Base-by-base conservation (phyloP, 2,797 vertebrate genomes). In the Muraenolepis orangiensis region DNA sequence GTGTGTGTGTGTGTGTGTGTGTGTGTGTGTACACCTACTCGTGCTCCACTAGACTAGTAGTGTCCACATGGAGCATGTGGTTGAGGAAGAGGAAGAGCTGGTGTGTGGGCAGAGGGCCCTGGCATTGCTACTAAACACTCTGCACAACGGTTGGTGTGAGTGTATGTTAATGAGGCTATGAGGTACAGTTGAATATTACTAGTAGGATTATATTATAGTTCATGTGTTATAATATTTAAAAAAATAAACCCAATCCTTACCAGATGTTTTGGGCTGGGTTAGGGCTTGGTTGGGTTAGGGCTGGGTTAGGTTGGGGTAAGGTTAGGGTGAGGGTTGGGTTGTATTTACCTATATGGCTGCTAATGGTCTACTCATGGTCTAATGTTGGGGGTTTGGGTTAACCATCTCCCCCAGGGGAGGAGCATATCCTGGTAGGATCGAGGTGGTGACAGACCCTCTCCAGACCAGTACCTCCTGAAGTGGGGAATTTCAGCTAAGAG, bases 1-100 rank as follows among this genome's bases (percentile, higher is more conserved):
- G 23, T 28, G 11, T 66, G 64, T 66, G 64, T 66, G 51, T 64
- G 57, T 66, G 64, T 66, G 4, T 66, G 64, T 66, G 64, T 66
- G 64, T 29, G 20, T 66, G 61, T 64, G 61, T 64, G 61, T 26
- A 5, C 23, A 64, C 26, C 26, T 64, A 64, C 42, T 18, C 1
- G 42, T 46, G 42, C 42, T 46, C 42, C 14, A 46, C n/a, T 46
- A 18, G 14, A 57, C 20, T 57, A 8, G 20, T 57, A 57, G 51
- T 6, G 51, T 57, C 23, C 42, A 51, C 42, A 51, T 51, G 18
- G 51, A 57, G 51, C 20, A 57, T 57, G 51, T 8, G 51, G 51
- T 57, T 10, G 51, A 57, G 6, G 51, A 57, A 2, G 51, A n/a
- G 51, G 51, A 57, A 20, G 46, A n/a, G 46, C 20, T 8, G 51